Conservation (phyloP, 1,140 invertebrate species). For the Lucilia sericata region DNA sequence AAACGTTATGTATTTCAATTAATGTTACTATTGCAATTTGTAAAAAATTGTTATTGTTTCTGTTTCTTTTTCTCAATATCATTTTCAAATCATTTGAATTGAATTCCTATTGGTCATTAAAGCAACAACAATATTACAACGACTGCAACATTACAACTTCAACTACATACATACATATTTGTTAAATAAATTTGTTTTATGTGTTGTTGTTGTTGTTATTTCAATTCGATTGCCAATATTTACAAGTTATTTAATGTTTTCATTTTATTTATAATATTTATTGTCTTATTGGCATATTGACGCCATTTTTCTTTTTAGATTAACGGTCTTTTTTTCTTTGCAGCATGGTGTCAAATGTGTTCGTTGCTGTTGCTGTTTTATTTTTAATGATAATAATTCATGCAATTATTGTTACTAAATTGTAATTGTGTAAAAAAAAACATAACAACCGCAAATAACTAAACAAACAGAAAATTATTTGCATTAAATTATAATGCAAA, state of each 20-base stretch:
- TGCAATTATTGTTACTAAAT: background rate
- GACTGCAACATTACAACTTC: background rate
- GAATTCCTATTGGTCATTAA: slow-evolving; percentile 2
- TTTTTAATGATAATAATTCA: slow-evolving; percentile 12
- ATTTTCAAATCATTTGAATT: background rate
- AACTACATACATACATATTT: background rate
- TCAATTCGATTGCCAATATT: background rate
- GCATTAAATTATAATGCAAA: background rate
- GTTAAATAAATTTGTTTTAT: background rate
- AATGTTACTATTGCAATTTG: background rate
- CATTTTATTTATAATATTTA: background rate
- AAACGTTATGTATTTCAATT: background rate
- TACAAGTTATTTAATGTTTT: too few species aligned
- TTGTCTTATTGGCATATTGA: slow-evolving; percentile 5
- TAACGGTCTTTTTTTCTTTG: background rate
- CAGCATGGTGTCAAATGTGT: background rate
- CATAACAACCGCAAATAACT: background rate
- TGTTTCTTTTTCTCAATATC: background rate
- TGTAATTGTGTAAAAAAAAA: background rate
- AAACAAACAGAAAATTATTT: background rate
- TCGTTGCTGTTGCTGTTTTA: background rate
- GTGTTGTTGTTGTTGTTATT: background rate
- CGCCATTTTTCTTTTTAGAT: background rate
- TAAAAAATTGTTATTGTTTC: background rate
- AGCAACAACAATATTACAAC: background rate